phyloP scores from a whole-genome alignment of 2,113 vertebrate genomes.

The Alligator mississippiensis region DNA sequence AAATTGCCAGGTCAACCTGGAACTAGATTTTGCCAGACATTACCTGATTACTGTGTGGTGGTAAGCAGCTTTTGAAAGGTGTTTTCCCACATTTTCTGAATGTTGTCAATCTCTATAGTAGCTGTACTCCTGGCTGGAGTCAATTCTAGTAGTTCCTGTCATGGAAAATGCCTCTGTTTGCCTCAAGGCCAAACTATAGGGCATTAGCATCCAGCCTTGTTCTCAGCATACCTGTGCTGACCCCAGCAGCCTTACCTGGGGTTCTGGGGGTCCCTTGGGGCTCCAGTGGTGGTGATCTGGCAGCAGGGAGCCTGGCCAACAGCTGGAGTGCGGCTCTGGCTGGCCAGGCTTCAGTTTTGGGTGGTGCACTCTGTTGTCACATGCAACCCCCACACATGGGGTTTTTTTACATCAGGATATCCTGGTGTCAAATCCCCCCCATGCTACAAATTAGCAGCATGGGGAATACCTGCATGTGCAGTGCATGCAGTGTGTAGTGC shows the following conservation, averaged over 20 bases:
- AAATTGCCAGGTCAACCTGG: not conserved
- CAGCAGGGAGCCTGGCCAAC: no score
- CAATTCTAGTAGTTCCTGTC: not conserved
- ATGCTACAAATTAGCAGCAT: no score
- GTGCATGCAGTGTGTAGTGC: no score
- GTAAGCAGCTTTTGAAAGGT: not conserved
- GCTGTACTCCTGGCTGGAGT: not conserved
- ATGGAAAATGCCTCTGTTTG: not conserved
- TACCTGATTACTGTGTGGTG: not conserved
- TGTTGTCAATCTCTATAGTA: not conserved
- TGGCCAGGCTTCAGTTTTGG: no score
- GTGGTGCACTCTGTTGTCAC: no score
- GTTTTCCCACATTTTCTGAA: not conserved
- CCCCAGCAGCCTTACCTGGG: not conserved
- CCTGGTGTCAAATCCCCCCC: no score
- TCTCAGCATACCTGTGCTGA: not conserved
- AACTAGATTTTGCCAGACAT: not conserved
- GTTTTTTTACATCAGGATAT: no score
- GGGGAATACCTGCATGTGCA: no score
- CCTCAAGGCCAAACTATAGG: not conserved
- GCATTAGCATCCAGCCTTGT: not conserved
- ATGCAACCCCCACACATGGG: no score
- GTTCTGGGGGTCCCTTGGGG: not conserved
- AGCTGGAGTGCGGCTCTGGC: no score
- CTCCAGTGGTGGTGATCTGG: no score